Percentiles rank a stretch among this genome's conserved stretches.
Conservation (phyloP, 2,797 vertebrate species). For the Sebastes itinus region DNA sequence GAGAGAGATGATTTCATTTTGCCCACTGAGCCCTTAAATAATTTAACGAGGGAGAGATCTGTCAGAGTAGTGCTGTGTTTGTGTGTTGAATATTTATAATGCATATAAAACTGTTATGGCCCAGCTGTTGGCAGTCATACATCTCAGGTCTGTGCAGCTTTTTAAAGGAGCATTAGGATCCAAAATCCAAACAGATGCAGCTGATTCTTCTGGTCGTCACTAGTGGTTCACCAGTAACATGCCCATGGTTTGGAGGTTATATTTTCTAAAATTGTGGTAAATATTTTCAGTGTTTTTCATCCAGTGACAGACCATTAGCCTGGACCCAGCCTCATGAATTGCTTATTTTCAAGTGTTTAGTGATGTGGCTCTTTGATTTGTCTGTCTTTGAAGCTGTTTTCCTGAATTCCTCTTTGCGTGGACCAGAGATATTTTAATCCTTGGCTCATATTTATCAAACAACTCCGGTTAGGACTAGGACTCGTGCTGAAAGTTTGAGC, state of each 20-base stretch:
- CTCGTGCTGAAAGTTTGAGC: conserved; percentile 19
- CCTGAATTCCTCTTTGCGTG: conserved; percentile 25
- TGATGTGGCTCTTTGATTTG: conserved; percentile 43
- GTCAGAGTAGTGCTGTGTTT: conserved; percentile 68
- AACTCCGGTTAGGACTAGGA: conserved; percentile 32
- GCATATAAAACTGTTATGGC: conserved; percentile 71
- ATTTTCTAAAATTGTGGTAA: not conserved
- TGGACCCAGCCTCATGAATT: conserved; percentile 12
- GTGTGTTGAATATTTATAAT: conserved; percentile 75
- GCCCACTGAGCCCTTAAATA: conserved; percentile 68
- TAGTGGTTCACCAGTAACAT: not conserved
- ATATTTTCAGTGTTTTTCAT: conserved; percentile 27
- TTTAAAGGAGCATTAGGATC: conserved; percentile 8
- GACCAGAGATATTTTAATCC: conserved; percentile 56
- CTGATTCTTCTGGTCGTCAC: not conserved
- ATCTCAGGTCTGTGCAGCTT: conserved; percentile 38
- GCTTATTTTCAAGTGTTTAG: conserved; percentile 37
- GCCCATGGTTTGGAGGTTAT: not conserved
- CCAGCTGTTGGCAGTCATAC: conserved; percentile 65
- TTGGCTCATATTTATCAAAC: conserved; percentile 48
- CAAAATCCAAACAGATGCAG: conserved; percentile 28
- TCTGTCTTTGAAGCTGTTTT: conserved; percentile 57
- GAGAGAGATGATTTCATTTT: conserved; percentile 67
- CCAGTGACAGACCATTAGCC: conserved; percentile 6
- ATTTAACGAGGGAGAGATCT: conserved; percentile 70